Conservation (phyloP, 1,140 invertebrate species). For the Centruroides sculpturatus region DNA sequence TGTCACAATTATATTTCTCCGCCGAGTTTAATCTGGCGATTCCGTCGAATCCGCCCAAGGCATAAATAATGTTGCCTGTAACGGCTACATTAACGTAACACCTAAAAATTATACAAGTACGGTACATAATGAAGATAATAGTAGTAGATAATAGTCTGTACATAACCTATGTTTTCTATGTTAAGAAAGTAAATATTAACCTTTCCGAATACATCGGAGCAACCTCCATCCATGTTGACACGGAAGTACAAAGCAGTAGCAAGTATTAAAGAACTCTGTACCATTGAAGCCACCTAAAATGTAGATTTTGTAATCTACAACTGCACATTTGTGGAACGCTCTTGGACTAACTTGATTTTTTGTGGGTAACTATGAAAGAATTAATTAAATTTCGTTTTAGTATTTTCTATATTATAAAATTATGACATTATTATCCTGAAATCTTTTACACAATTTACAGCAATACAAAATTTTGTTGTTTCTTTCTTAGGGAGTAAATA, state of each 20-base stretch:
- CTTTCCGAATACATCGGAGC: conserved; percentile 52
- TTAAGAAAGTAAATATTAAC: background rate
- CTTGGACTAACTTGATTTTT: conserved; percentile 28
- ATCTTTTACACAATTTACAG: no score
- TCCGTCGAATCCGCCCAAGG: conserved; percentile 38
- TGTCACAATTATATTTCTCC: conserved; percentile 28
- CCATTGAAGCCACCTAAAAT: conserved; percentile 63
- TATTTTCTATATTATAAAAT: no score
- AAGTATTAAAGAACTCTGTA: conserved; percentile 49
- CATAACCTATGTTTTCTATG: background rate
- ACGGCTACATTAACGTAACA: conserved; percentile 65
- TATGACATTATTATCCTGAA: no score
- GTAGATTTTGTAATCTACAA: conserved; percentile 45
- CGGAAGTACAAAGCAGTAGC: conserved; percentile 46
- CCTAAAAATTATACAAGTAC: conserved; percentile 18
- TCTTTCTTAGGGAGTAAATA: no score
- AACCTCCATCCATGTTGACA: conserved; percentile 44
- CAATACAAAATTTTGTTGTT: no score
- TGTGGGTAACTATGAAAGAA: background rate
- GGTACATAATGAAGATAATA: background rate
- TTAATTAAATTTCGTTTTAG: background rate
- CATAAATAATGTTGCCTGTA: conserved; percentile 33
- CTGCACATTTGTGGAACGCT: conserved; percentile 53
- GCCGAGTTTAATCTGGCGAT: conserved; percentile 33
- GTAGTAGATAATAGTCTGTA: background rate